These are phyloP conservation scores for Charadrius vociferus DNA, from an alignment of 2,113 vertebrate species.

Conservation along the genomic window DNA sequence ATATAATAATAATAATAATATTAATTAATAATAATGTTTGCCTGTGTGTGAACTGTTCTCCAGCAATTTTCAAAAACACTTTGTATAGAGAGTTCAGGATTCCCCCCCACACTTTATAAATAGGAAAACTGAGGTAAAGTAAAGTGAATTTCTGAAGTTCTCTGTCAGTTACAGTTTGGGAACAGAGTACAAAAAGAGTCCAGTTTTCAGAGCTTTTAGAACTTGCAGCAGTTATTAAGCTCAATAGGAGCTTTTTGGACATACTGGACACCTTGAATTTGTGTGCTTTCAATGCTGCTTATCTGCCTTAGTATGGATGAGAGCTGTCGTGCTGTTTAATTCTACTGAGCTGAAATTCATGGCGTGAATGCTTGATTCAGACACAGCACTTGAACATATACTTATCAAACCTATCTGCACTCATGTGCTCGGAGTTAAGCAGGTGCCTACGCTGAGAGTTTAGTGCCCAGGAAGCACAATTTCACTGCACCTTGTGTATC, in stretches of 20 bases:
- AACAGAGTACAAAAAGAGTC: neutral
- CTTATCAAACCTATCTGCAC: neutral
- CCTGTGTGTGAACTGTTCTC: neutral
- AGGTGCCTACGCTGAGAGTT: neutral
- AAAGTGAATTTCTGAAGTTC: neutral
- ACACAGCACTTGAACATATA: neutral
- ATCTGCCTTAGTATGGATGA: neutral
- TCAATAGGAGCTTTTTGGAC: neutral
- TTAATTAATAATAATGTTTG: no score
- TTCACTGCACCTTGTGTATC: neutral
- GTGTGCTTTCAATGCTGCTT: neutral
- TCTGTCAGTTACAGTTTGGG: neutral
- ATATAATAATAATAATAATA: neutral
- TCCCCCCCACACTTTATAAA: rapidly evolving
- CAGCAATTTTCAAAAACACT: neutral
- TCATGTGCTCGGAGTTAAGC: rapidly evolving
- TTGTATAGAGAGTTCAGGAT: neutral
- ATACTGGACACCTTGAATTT: neutral
- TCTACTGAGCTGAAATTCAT: neutral
- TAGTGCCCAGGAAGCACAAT: neutral
- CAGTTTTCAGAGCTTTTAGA: neutral
- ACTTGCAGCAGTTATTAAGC: neutral
- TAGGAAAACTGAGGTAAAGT: neutral
- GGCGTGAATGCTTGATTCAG: neutral
- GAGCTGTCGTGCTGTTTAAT: neutral